Conservation (phyloP, 2,797 vertebrate genomes). For the Oreortyx pictus region DNA sequence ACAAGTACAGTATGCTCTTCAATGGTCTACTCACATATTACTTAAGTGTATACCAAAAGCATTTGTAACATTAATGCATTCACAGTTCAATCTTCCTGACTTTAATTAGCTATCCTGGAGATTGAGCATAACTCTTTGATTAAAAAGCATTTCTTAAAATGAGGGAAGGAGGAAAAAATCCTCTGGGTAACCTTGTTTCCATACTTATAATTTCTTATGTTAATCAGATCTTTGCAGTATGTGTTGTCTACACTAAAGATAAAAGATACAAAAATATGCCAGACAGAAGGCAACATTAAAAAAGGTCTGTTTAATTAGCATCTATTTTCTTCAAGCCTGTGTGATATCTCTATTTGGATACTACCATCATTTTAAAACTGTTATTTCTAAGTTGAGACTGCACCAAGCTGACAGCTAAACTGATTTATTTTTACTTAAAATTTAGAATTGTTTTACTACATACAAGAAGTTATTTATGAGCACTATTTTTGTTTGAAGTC, state of each 20-base stretch:
- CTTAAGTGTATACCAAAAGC: neutral
- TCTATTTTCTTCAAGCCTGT: constrained; percentile 16
- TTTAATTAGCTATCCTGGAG: constrained; percentile 54
- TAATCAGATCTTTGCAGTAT: constrained; percentile 38
- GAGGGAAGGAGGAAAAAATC: neutral
- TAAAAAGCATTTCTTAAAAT: constrained; percentile 59
- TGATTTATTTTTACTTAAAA: constrained; percentile 30
- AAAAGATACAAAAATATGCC: constrained; percentile 49
- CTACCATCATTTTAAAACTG: constrained; percentile 27
- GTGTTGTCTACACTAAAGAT: constrained; percentile 43
- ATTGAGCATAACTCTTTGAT: constrained; percentile 43
- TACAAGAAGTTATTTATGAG: constrained; percentile 31
- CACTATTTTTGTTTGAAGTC: constrained; percentile 54
- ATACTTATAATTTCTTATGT: constrained; percentile 22
- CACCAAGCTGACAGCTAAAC: constrained; percentile 24
- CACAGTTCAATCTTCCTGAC: constrained; percentile 16
- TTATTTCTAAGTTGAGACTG: neutral
- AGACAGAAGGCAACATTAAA: constrained; percentile 6
- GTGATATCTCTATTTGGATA: constrained; percentile 34
- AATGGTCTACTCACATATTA: neutral
- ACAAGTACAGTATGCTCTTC: neutral
- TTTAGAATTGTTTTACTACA: constrained; percentile 28
- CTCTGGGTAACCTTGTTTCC: constrained; percentile 33
- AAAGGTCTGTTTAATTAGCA: constrained; percentile 12
- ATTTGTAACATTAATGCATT: constrained; percentile 36